Percentiles rank a stretch among this genome's conserved stretches.
Conservation (phyloP, 35 echinoderm and acorn worm species). For the Anneissia japonica region DNA sequence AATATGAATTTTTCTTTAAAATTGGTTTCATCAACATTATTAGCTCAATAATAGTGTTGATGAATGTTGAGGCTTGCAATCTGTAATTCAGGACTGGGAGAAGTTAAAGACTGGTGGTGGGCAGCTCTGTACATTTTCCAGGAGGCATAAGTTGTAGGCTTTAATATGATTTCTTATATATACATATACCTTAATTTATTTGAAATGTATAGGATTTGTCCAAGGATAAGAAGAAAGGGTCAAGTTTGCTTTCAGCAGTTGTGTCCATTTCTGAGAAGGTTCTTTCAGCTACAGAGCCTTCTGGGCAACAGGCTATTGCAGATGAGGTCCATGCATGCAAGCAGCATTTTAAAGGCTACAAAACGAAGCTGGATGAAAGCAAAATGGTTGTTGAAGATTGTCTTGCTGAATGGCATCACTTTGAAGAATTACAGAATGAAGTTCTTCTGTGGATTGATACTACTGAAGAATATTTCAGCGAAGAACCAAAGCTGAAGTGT, state of each 20-base stretch:
- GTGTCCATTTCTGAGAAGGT: constrained; percentile 36
- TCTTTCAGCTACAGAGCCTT: constrained; percentile 21
- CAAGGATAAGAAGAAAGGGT: constrained; percentile 21
- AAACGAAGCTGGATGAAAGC: neutral
- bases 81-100: no score
- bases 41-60: no score
- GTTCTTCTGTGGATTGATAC: neutral
- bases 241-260: constrained; percentile 24
- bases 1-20: no score
- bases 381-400: neutral
- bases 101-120: no score
- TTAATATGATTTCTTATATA: no score
- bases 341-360: neutral
- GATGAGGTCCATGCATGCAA: constrained; percentile 3
- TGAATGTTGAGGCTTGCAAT: no score
- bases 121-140: no score
- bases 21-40: no score
- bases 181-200: neutral
- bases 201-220: constrained; percentile 25
- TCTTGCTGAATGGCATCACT: neutral
- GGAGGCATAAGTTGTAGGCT: no score
- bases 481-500: neutral
- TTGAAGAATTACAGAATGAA: neutral
- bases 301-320: constrained; percentile 37
- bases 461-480: neutral